These are phyloP conservation scores for Meandrusa payeni DNA, from an alignment of 2,888 invertebrate genomes.

Conservation along the genomic window DNA sequence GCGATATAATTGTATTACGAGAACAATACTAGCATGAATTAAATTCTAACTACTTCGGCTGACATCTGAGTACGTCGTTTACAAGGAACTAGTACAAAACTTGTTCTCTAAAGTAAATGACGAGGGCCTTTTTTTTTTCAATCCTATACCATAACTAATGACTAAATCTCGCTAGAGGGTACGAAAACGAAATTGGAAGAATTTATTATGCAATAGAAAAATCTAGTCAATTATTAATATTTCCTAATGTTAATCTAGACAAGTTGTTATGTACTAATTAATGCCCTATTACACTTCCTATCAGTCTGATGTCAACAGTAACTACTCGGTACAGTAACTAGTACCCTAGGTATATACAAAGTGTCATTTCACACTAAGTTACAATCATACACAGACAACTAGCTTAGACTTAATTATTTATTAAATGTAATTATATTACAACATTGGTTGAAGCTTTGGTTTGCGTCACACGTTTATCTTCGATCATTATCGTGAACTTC, in stretches of 20 bases:
- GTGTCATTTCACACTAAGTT: neutral
- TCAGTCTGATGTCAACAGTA: conserved; percentile 73
- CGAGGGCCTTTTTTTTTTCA: too few relatives aligned
- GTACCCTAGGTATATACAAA: conserved; percentile 18
- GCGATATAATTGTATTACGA: conserved; percentile 10
- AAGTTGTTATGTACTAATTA: conserved; percentile 18
- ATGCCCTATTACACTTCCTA: conserved; percentile 51
- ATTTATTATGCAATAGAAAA: conserved; percentile 13
- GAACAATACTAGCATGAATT: conserved; percentile 17
- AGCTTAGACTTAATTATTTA: neutral
- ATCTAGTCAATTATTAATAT: neutral
- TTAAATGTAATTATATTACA: neutral
- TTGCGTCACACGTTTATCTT: neutral
- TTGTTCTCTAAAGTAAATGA: neutral
- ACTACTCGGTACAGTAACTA: conserved; percentile 35
- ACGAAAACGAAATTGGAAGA: conserved; percentile 4
- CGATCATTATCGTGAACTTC: too few relatives aligned
- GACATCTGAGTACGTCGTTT: neutral
- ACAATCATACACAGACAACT: too few relatives aligned
- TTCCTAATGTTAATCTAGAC: neutral
- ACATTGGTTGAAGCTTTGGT: conserved; percentile 7
- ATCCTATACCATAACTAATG: too few relatives aligned
- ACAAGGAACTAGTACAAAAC: conserved; percentile 11
- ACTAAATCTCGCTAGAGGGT: neutral
- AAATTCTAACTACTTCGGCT: conserved; percentile 5